Evolutionary conservation across 2,888 invertebrate species (phyloP).

Genomic region (Watsonalla cultraria): DNA sequence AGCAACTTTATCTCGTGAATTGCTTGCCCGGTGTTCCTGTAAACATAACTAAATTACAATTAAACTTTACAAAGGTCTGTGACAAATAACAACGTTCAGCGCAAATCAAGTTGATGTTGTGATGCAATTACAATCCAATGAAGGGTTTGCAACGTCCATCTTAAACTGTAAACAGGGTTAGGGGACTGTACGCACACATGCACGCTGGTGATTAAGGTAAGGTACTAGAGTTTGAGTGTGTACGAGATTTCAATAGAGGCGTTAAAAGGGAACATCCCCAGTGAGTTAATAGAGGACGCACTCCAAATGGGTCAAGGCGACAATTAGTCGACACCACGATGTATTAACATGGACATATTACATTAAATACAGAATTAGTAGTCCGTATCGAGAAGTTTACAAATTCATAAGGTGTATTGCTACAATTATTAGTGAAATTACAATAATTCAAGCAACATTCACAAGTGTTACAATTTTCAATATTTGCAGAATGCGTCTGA

Average conservation of each 20-base stretch:
- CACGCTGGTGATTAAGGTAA: no score
- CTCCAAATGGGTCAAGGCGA: background rate
- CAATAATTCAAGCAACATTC: background rate
- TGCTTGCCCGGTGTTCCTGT: constrained; percentile 23
- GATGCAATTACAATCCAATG: no score
- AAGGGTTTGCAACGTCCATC: no score
- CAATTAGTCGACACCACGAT: background rate
- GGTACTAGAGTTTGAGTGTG: background rate
- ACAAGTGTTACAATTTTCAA: background rate
- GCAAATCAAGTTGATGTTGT: background rate
- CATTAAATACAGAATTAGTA: no score
- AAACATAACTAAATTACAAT: constrained; percentile 6
- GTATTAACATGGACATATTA: no score
- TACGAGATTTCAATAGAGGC: background rate
- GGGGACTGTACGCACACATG: no score
- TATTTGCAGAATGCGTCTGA: background rate
- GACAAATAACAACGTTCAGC: background rate
- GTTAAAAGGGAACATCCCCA: background rate
- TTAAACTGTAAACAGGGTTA: no score
- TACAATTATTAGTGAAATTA: no score
- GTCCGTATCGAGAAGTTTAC: no score
- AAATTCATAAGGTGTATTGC: no score
- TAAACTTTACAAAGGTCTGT: background rate
- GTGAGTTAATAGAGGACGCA: background rate
- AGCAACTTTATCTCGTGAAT: constrained; percentile 39